These are phyloP conservation scores for Apistogramma diplotaenia DNA, from an alignment of 2,113 vertebrate genomes.

Conservation along the genomic window DNA sequence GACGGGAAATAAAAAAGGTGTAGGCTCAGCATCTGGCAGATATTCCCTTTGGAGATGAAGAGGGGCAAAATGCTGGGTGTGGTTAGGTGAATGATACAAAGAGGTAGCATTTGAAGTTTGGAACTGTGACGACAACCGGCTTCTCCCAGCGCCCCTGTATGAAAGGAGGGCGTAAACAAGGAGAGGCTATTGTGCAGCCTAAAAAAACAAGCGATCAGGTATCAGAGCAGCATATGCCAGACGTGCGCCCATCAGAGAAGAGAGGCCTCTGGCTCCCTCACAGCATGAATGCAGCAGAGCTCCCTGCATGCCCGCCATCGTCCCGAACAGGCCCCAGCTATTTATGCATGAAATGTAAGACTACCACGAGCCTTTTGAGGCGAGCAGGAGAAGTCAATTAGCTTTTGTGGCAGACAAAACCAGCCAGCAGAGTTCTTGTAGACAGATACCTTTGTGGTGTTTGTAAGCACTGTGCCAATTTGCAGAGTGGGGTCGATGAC, in stretches of 20 bases:
- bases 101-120: not conserved
- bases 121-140: not conserved
- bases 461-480: slow-evolving; percentile 45
- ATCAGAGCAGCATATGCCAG: slow-evolving; percentile 74
- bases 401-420: slow-evolving; percentile 21
- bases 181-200: slow-evolving; percentile 47
- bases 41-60: not conserved
- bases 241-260: slow-evolving; percentile 59
- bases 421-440: not conserved
- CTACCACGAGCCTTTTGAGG: slow-evolving; percentile 3
- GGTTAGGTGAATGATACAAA: not conserved
- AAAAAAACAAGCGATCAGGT: slow-evolving; percentile 75
- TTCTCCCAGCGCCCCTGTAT: not conserved
- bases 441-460: slow-evolving; percentile 38
- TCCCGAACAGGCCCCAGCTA: not conserved
- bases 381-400: slow-evolving; percentile 21
- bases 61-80: not conserved
- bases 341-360: slow-evolving; percentile 40
- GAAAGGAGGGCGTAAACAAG: slow-evolving; percentile 51
- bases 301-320: slow-evolving; percentile 9
- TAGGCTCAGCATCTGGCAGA: slow-evolving; percentile 30
- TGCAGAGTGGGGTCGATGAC: slow-evolving; percentile 12
- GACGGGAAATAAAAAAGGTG: not conserved
- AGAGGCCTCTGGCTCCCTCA: slow-evolving; percentile 27
- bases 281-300: slow-evolving; percentile 25